Base-by-base conservation (phyloP, 2,113 vertebrate species). In the Microtus oregoni region DNA sequence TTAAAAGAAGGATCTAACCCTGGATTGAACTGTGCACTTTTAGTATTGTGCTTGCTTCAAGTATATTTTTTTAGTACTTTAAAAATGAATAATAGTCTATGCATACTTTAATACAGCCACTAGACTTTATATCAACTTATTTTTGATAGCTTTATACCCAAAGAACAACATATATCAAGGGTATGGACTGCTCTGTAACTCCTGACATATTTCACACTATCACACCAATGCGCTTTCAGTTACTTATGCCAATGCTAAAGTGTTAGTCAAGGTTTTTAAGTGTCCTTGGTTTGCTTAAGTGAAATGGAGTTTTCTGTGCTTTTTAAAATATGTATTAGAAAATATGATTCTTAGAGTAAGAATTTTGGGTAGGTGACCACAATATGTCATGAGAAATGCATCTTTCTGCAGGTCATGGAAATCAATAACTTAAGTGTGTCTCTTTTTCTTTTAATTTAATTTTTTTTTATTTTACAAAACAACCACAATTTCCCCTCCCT, bases 101-200 rank as follows among this genome's bases (percentile, higher is more conserved):
- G 58, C 68, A 24, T 55, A 55, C 68, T 3, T 91, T 95, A 89
- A 73, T 89, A 28, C 26, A 93, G 86, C 22, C 92, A 86, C 28
- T 83, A 75, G 61, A 68, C 87, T 96, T 94, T 96, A 86, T 96
- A 91, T 96, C 86, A 97, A 63, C 14, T 81, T 96, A 76, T 5
- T 92, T 75, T 95, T 96, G 95, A 97, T 96, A 96, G 96, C 92
- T 97, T 97, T 97, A 97, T 96, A 91, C 32, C 68, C 63, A 91
- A 95, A 93, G 32, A 90, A 75, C 67, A 79, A 35, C 70, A 91
- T 97, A 47, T 92, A 81, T 97, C 97, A 97, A 90, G 78, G 70
- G 89, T 85, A 97, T 96, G 82, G 95, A 68, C 65, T 67, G 94
- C 68, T 94, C 26, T 75, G 35, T 75, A 92, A 96, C 68, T 95